Evolutionary conservation across 2,888 invertebrate species (phyloP).

Genomic region (Euspilapteryx auroguttella): DNA sequence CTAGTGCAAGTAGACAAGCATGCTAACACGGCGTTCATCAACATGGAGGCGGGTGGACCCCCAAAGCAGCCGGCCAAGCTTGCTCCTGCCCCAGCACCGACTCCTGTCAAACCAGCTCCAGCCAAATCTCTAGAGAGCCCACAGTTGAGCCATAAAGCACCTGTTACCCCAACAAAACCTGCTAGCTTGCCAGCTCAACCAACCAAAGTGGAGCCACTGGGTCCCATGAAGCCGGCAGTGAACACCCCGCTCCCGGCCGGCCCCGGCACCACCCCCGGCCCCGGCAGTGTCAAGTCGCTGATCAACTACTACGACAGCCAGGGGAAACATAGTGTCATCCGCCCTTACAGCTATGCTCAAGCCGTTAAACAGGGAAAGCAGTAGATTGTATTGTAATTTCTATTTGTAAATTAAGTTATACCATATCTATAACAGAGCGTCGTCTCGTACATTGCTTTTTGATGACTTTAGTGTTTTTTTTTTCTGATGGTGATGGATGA

Average conservation of each 20-base stretch:
- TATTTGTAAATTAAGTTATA: too few species aligned
- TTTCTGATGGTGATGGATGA: too few species aligned
- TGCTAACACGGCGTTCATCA: conserved; percentile 46
- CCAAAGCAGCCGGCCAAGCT: conserved; percentile 5
- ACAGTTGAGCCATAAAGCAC: conserved; percentile 9
- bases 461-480: too few species aligned
- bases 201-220: conserved; percentile 6
- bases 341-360: conserved; percentile 44
- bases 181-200: conserved; percentile 5
- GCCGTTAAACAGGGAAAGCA: conserved; percentile 45
- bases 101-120: conserved; percentile 8
- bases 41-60: conserved; percentile 27
- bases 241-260: conserved; percentile 21
- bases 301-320: conserved; percentile 41
- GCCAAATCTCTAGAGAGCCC: too few species aligned
- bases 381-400: not conserved
- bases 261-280: conserved; percentile 36
- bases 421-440: too few species aligned
- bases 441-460: too few species aligned
- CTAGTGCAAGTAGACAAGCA: conserved; percentile 31
- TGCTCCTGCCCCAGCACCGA: not conserved
- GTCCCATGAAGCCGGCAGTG: conserved; percentile 24
- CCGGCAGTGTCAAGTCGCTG: conserved; percentile 37
- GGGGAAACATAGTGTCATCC: conserved; percentile 38
- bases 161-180: conserved; percentile 5